Conservation (phyloP, 2,888 invertebrate species). For the Tetanocera ferruginea region DNA sequence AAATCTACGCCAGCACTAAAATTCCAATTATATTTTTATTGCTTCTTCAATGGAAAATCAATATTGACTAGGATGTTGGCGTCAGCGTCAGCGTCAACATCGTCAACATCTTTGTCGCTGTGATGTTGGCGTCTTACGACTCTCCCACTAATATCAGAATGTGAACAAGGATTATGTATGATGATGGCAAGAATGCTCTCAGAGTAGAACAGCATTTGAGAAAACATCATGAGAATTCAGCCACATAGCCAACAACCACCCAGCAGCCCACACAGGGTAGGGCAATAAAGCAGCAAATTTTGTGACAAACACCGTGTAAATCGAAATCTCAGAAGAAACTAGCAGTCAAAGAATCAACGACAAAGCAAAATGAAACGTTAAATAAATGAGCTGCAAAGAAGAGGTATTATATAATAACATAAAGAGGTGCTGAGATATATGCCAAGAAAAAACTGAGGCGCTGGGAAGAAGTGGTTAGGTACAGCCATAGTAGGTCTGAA, state of each 20-base stretch:
- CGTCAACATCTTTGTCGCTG: background rate
- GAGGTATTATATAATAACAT: background rate
- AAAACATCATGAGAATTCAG: too few relatives aligned
- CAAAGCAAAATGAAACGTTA: conserved; percentile 9
- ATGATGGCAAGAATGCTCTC: too few relatives aligned
- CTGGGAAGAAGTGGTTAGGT: background rate
- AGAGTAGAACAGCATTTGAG: too few relatives aligned
- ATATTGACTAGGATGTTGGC: conserved; percentile 25
- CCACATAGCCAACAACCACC: too few relatives aligned
- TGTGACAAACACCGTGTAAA: too few relatives aligned
- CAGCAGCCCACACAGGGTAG: too few relatives aligned
- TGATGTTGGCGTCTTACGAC: background rate
- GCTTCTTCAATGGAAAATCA: conserved; percentile 37
- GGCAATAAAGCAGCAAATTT: too few relatives aligned
- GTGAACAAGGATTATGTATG: background rate
- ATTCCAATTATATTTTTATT: conserved; percentile 41
- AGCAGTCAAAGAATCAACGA: background rate
- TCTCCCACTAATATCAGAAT: background rate
- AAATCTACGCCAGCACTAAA: conserved; percentile 7
- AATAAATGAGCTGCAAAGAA: conserved; percentile 28
- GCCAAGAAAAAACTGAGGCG: background rate
- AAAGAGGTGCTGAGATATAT: background rate
- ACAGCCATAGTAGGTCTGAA: background rate
- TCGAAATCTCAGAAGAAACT: conserved; percentile 15
- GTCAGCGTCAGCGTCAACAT: background rate